Conservation (phyloP, 2,797 vertebrate genomes). For the Lycodopsis pacificus region DNA sequence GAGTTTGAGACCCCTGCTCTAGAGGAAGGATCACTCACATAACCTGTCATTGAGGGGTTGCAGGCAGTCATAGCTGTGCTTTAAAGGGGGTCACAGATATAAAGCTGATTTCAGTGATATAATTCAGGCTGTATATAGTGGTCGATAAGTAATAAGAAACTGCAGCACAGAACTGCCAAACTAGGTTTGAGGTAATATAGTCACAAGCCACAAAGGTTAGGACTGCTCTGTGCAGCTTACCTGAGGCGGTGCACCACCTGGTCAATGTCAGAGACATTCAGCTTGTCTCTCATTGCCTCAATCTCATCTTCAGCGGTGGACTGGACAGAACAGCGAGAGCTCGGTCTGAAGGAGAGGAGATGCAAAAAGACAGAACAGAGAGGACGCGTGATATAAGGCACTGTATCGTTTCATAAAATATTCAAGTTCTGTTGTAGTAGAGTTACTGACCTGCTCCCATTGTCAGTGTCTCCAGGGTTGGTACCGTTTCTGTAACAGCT, state of each 20-base stretch:
- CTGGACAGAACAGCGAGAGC: slow-evolving; percentile 68
- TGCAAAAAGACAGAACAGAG: not conserved
- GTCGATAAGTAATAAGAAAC: not conserved
- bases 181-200: not conserved
- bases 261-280: slow-evolving; percentile 84
- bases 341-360: slow-evolving; percentile 56
- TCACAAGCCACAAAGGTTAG: not conserved
- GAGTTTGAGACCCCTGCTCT: no score
- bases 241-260: slow-evolving; percentile 82
- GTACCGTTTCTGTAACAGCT: slow-evolving; percentile 35
- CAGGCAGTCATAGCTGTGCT: not conserved
- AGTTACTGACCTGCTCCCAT: slow-evolving; percentile 73
- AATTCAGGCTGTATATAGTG: not conserved
- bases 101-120: not conserved
- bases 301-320: slow-evolving; percentile 75
- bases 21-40: not conserved
- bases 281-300: slow-evolving; percentile 80
- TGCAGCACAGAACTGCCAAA: not conserved
- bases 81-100: no score
- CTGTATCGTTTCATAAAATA: not conserved
- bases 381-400: not conserved
- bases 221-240: slow-evolving; percentile 73
- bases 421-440: not conserved
- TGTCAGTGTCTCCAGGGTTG: slow-evolving; percentile 21
- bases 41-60: not conserved